Conservation (phyloP, 2,113 vertebrate genomes). For the Lates calcarifer region DNA sequence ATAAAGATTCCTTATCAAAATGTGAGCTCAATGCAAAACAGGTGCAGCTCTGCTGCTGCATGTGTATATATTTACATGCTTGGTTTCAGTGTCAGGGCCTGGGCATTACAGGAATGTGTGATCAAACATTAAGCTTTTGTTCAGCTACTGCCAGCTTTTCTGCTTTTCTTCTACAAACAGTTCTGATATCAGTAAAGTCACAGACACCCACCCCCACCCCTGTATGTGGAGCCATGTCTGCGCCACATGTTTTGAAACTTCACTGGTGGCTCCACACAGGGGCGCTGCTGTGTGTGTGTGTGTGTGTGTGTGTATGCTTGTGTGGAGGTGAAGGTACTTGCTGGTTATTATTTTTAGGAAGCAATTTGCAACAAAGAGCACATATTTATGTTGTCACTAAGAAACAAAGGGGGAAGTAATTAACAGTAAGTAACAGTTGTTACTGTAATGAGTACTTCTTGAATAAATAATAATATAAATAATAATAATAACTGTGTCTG, state of each 20-base stretch:
- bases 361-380: neutral
- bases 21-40: neutral
- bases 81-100: neutral
- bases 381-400: neutral
- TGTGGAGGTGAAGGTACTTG: neutral
- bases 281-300: slow-evolving; percentile 25
- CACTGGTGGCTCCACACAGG: slow-evolving; percentile 5
- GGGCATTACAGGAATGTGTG: neutral
- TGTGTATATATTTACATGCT: neutral
- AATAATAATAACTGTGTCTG: neutral
- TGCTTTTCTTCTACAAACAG: neutral
- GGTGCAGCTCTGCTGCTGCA: slow-evolving; percentile 1
- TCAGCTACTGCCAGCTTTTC: neutral
- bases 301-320: neutral
- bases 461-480: too few species aligned
- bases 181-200: neutral
- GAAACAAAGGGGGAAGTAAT: too few species aligned
- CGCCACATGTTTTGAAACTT: neutral
- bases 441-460: neutral
- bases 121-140: slow-evolving; percentile 16
- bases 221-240: neutral
- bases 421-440: neutral
- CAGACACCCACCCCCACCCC: neutral
- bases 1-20: neutral
- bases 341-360: neutral